These are phyloP conservation scores for Rhodinocichla rosea DNA, from an alignment of 2,113 vertebrate genomes.

Conservation along the genomic window DNA sequence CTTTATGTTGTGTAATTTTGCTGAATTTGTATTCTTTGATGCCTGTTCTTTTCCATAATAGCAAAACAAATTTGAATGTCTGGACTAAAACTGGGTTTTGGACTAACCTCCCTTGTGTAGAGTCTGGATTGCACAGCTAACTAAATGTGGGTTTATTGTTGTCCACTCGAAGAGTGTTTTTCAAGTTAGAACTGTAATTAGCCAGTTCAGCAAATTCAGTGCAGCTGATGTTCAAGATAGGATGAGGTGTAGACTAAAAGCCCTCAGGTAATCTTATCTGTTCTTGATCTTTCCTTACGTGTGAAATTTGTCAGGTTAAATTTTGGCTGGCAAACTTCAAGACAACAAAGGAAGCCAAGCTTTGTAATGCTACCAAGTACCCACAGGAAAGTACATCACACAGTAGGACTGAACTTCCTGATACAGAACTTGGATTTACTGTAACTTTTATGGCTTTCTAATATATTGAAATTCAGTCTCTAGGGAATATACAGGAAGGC, in stretches of 20 bases:
- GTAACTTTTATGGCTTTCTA: constrained; percentile 12
- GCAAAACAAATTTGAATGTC: not conserved
- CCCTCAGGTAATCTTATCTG: not conserved
- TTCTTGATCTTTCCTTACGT: not conserved
- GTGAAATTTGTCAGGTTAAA: not conserved
- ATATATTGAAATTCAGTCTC: constrained; percentile 50
- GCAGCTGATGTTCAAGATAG: not conserved
- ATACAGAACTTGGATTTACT: constrained; percentile 16
- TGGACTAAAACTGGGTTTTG: not conserved
- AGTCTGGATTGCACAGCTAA: not conserved
- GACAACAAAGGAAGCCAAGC: not conserved
- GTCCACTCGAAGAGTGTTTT: not conserved
- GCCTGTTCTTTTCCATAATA: not conserved
- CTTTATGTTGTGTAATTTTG: not conserved
- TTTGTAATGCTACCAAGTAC: not conserved
- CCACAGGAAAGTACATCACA: not conserved
- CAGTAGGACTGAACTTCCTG: not conserved
- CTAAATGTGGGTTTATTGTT: not conserved
- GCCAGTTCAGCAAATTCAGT: not conserved
- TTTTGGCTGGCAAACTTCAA: not conserved
- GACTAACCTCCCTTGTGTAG: not conserved
- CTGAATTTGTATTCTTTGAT: not conserved
- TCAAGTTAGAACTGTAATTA: not conserved
- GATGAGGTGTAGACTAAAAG: not conserved
- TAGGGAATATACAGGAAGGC: constrained; percentile 49